A percentile compares a stretch with the other conserved stretches of the same genome.
phyloP scores from a whole-genome alignment of 2,888 invertebrate species.

The Mythimna vitellina region DNA sequence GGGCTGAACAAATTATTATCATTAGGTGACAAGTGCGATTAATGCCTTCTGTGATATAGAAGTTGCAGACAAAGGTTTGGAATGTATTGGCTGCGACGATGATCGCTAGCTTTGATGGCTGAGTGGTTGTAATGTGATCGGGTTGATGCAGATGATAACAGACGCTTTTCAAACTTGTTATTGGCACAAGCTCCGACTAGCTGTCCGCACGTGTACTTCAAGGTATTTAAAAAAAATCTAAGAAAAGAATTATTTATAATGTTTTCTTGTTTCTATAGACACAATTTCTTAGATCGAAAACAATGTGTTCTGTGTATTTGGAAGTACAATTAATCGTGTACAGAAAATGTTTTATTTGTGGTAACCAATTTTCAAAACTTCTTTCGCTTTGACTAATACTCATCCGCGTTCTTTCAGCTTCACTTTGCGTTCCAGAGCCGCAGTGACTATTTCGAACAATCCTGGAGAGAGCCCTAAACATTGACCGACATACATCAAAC shows the following conservation, averaged over 20 bases:
- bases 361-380: too few species aligned
- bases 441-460: too few species aligned
- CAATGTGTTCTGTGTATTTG: too few species aligned
- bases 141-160: constrained; percentile 31
- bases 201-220: constrained; percentile 2
- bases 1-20: constrained; percentile 53
- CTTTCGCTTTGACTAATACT: too few species aligned
- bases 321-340: too few species aligned
- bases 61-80: constrained; percentile 25
- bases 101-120: constrained; percentile 20
- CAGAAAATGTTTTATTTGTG: too few species aligned
- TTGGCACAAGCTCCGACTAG: constrained; percentile 20
- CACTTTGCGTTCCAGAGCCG: too few species aligned
- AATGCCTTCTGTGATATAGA: constrained; percentile 35
- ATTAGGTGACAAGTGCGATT: constrained; percentile 25
- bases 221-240: not conserved
- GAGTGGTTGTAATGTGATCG: constrained; percentile 36
- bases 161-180: not conserved
- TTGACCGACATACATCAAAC: too few species aligned
- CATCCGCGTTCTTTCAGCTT: too few species aligned
- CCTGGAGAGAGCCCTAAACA: too few species aligned
- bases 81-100: constrained; percentile 39
- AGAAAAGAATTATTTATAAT: not conserved
- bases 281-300: too few species aligned
- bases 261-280: not conserved